phyloP scores from a whole-genome alignment of 2,888 invertebrate genomes.

The Hirtodrosophila confusa region DNA sequence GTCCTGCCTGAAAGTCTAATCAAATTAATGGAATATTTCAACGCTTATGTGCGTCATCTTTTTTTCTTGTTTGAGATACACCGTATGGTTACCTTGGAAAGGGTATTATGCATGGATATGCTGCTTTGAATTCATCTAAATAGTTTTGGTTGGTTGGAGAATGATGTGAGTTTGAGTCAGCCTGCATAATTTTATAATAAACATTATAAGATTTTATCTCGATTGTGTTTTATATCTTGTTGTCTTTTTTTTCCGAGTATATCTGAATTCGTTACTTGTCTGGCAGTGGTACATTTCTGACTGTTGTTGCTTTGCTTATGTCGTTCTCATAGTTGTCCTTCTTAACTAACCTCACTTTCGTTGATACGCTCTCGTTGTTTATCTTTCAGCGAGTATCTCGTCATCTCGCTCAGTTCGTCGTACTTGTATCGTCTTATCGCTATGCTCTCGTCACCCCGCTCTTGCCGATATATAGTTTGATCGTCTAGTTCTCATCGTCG shows the following conservation, averaged over 20 bases:
- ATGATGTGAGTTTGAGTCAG: too few relatives aligned
- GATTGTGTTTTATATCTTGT: too few relatives aligned
- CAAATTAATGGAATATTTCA: conserved; percentile 75
- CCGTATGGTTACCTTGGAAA: conserved; percentile 3
- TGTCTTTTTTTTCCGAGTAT: too few relatives aligned
- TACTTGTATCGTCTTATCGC: too few relatives aligned
- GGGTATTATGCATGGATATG: conserved; percentile 17
- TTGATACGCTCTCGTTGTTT: too few relatives aligned
- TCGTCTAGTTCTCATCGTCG: too few relatives aligned
- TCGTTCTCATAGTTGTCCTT: not conserved
- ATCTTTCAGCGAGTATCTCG: too few relatives aligned
- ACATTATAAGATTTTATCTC: not conserved
- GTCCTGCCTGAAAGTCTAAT: conserved; percentile 61
- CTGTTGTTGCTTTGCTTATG: not conserved
- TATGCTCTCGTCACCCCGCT: too few relatives aligned
- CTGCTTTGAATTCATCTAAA: conserved; percentile 3
- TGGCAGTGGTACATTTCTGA: not conserved
- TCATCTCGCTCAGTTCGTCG: too few relatives aligned
- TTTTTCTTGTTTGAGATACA: conserved; percentile 1
- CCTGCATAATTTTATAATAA: not conserved
- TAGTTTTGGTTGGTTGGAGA: conserved; percentile 9
- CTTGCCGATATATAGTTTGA: too few relatives aligned
- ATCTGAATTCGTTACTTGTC: too few relatives aligned
- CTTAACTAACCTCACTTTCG: too few relatives aligned
- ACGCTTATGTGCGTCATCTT: conserved; percentile 39